Evolutionary conservation across 2,888 invertebrate species (phyloP).

Genomic region (Formica aserva): DNA sequence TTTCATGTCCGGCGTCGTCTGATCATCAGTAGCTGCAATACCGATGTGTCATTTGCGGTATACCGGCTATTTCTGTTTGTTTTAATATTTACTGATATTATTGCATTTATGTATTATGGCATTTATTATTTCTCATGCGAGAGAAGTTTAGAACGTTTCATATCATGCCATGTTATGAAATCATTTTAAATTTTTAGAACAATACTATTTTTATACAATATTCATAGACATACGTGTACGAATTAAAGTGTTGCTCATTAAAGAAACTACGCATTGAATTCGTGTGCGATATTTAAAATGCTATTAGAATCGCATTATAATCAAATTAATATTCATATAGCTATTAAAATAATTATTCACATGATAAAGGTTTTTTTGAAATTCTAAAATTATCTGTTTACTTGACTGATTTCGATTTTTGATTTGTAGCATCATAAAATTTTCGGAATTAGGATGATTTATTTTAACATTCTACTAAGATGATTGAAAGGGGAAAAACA

Average conservation of each 20-base stretch:
- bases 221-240: not conserved
- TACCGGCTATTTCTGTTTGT: not conserved
- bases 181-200: not conserved
- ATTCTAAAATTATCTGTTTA: not conserved
- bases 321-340: not conserved
- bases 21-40: constrained; percentile 36
- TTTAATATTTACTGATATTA: not conserved
- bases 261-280: not conserved
- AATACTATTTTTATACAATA: not conserved
- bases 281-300: not conserved
- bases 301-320: not conserved
- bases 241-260: not conserved
- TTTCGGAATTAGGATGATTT: not conserved
- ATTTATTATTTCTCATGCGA: not conserved
- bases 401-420: not conserved
- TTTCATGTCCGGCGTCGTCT: constrained; percentile 12
- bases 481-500: not conserved
- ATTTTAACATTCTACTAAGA: constrained; percentile 6
- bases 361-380: not conserved
- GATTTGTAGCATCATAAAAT: not conserved
- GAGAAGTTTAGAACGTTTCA: not conserved
- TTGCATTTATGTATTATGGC: not conserved
- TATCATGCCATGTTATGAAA: not conserved
- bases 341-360: not conserved
- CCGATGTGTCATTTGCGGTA: constrained; percentile 34